Conservation (phyloP, 2,888 invertebrate species). For the Eilema depressum region DNA sequence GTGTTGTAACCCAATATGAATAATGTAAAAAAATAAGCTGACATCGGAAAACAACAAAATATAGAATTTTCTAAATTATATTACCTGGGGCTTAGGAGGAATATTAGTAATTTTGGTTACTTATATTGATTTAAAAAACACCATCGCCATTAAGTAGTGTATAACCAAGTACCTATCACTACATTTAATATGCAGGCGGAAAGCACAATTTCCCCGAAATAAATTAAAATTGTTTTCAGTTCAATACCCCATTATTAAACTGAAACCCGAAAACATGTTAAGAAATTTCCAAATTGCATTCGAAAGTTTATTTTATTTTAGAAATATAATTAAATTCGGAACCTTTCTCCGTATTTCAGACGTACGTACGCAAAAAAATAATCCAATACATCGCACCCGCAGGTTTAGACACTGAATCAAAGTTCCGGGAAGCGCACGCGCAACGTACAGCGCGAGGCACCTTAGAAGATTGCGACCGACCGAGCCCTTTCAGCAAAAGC, state of each 20-base stretch:
- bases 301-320: constrained; percentile 14
- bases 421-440: constrained; percentile 37
- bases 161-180: no score
- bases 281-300: neutral
- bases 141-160: no score
- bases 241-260: neutral
- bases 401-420: constrained; percentile 34
- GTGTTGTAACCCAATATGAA: no score
- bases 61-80: no score
- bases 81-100: no score
- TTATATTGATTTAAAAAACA: no score
- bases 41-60: no score
- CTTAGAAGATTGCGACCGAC: neutral
- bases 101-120: no score
- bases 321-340: constrained; percentile 35
- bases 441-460: neutral
- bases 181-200: neutral
- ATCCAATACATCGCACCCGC: constrained; percentile 10
- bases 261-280: neutral
- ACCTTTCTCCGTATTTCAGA: constrained; percentile 46
- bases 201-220: neutral
- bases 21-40: no score
- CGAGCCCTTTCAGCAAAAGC: constrained; percentile 3
- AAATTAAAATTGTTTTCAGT: constrained; percentile 1
- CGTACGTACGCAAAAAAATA: constrained; percentile 16